phyloP scores from a whole-genome alignment of 1,140 invertebrate genomes.

The Lucilia cuprina region DNA sequence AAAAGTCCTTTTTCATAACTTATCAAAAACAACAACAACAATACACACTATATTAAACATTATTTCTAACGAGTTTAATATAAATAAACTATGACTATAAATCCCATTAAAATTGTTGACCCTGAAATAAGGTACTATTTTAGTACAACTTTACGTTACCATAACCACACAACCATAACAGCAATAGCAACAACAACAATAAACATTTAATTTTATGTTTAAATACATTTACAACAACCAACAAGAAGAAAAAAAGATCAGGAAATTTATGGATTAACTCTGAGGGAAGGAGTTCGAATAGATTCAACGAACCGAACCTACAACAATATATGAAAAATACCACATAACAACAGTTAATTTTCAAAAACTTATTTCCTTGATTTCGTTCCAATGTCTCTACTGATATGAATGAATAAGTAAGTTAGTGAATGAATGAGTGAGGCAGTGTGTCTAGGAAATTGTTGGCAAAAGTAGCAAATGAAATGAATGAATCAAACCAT shows the following conservation, averaged over 20 bases:
- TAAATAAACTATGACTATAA: neutral
- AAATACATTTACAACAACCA: neutral
- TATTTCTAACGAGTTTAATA: neutral
- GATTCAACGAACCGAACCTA: neutral
- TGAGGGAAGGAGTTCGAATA: neutral
- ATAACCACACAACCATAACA: neutral
- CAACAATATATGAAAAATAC: neutral
- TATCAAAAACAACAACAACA: too few species aligned
- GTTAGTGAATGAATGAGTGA: neutral
- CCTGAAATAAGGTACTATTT: neutral
- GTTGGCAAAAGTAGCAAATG: neutral
- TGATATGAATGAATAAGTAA: neutral
- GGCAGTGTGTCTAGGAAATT: neutral
- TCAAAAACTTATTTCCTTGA: constrained; percentile 1
- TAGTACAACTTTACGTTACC: neutral
- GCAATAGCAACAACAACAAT: neutral
- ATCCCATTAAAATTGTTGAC: constrained; percentile 1
- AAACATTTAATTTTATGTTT: constrained; percentile 28
- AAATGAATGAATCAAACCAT: constrained; percentile 46
- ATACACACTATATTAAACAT: neutral
- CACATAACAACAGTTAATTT: constrained; percentile 12
- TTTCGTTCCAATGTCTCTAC: neutral
- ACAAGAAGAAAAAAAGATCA: neutral
- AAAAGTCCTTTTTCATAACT: too few species aligned
- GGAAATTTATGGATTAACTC: neutral